Evolutionary conservation across 1,140 invertebrate genomes (phyloP), one percentile per base, ranked within the genome.

Genomic region (Armadillidium nasatum): DNA sequence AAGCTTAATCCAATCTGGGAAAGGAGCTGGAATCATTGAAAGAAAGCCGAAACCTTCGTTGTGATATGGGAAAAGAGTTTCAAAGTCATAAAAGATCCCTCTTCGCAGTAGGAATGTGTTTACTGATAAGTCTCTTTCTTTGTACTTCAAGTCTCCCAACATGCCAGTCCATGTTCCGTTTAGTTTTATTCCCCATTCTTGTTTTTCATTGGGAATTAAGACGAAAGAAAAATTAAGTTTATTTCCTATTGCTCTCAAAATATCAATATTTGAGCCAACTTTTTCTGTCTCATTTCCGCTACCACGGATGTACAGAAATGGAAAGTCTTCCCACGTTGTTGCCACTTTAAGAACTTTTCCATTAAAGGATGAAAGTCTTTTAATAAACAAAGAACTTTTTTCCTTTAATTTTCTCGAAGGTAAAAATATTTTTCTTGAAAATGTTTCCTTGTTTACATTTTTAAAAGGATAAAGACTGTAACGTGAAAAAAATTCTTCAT

Each of bases 121-220:
- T 44, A 79, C 60, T 22, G 66, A 45, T 4, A 79, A 15, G 71
- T 79, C 54, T 46, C 70, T 73, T 0, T 71, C 74, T 15, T 79
- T 79, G 50, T 79, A 77, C 21, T 22, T 44, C 6, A 79, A 71
- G 60, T 79, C 78, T 13, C 72, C 78, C 15, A 79, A 44, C 69
- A 79, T 54, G n/a, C 78, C 78, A n/a, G 71, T 79, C 78, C 78
- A 79, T 7, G 66, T 44, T 10, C 78, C 78, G 54, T 79, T 72
- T 50, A 76, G 75, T 7, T 72, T 21, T 0, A 75, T 45, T 23
- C 78, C 78, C 78, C 78, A 79, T 10, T 79, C 74, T 10, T 68
- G 44, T 72, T 79, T 72, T 19, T 71, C 60, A 70, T 19, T n/a
- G 23, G 46, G 72, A 67, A 13, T 70, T 66, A 1, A 22, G 44